A percentile compares a stretch with the other conserved stretches of the same genome.
phyloP scores from a whole-genome alignment of 2,113 vertebrate genomes.

The Argyrosomus japonicus region DNA sequence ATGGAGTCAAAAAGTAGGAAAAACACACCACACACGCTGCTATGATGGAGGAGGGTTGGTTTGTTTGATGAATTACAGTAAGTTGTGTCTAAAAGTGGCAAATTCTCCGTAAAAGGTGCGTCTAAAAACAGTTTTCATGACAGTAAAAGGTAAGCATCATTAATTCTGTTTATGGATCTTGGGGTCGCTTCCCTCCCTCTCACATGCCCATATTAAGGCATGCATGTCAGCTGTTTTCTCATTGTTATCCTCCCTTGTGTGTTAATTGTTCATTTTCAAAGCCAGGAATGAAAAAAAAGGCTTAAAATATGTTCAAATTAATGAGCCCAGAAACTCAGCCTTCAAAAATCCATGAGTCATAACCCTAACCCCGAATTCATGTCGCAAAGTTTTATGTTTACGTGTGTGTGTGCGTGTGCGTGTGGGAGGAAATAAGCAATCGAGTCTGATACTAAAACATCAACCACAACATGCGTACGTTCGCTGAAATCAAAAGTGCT shows the following conservation, averaged over 20 bases:
- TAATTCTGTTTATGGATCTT: slow-evolving; percentile 52
- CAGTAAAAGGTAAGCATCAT: slow-evolving; percentile 19
- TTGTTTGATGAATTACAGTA: not conserved
- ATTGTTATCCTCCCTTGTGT: slow-evolving; percentile 24
- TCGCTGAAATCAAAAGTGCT: slow-evolving; percentile 17
- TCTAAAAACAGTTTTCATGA: not conserved
- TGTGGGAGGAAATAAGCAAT: slow-evolving; percentile 61
- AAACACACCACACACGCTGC: not conserved
- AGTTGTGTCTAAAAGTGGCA: not conserved
- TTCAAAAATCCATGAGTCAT: slow-evolving; percentile 59
- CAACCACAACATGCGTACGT: slow-evolving; percentile 23
- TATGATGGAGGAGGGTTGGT: not conserved
- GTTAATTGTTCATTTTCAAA: slow-evolving; percentile 42
- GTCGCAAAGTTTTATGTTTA: slow-evolving; percentile 38
- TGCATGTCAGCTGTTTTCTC: slow-evolving; percentile 32
- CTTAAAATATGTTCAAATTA: slow-evolving; percentile 42
- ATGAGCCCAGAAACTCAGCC: slow-evolving; percentile 57
- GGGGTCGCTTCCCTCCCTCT: slow-evolving; percentile 37
- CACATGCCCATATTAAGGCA: slow-evolving; percentile 34
- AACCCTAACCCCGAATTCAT: slow-evolving; percentile 37
- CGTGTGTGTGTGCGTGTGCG: too few species aligned
- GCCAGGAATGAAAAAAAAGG: slow-evolving; percentile 44
- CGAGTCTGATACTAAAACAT: slow-evolving; percentile 10
- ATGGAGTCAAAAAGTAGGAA: not conserved
- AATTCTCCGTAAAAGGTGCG: not conserved